Conservation (phyloP, 2,888 invertebrate species). For the Micoletzkya japonica region DNA sequence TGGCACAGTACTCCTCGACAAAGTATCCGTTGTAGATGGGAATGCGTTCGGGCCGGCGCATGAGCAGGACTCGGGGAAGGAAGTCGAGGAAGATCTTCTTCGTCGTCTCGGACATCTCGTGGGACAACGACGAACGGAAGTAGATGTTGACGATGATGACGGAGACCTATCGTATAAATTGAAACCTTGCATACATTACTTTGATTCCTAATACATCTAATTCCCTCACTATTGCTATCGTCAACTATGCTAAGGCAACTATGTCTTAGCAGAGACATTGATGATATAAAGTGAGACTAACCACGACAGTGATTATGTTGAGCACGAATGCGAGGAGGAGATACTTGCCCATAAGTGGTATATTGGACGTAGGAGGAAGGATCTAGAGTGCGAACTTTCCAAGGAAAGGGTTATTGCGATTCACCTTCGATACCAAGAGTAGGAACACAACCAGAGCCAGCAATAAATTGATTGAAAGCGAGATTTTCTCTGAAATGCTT, state of each 20-base stretch:
- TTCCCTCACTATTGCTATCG: not conserved
- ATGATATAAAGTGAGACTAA: too few species aligned
- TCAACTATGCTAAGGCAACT: too few species aligned
- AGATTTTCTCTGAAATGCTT: constrained; percentile 83
- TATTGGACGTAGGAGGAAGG: constrained; percentile 93
- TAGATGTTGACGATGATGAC: constrained; percentile 80
- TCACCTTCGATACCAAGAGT: constrained; percentile 85
- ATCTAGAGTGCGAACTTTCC: constrained; percentile 69
- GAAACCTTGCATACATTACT: too few species aligned
- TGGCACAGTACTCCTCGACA: constrained; percentile 61
- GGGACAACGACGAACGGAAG: constrained; percentile 85
- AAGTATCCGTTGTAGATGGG: constrained; percentile 57
- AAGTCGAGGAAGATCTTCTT: constrained; percentile 84
- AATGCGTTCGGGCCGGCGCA: constrained; percentile 77
- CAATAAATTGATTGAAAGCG: constrained; percentile 81
- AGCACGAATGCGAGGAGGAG: constrained; percentile 95
- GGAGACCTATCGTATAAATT: too few species aligned
- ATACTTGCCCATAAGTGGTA: constrained; percentile 98
- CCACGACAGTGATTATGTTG: constrained; percentile 98
- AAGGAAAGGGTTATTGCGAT: not conserved
- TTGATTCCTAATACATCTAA: too few species aligned
- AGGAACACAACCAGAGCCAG: constrained; percentile 99
- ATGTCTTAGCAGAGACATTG: too few species aligned
- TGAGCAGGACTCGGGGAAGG: constrained; percentile 73
- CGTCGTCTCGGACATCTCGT: constrained; percentile 89